A percentile compares a stretch with the other conserved stretches of the same genome.
These are phyloP conservation scores for Corynorhinus townsendii DNA, from an alignment of 2,113 vertebrate species.

Conservation along the genomic window DNA sequence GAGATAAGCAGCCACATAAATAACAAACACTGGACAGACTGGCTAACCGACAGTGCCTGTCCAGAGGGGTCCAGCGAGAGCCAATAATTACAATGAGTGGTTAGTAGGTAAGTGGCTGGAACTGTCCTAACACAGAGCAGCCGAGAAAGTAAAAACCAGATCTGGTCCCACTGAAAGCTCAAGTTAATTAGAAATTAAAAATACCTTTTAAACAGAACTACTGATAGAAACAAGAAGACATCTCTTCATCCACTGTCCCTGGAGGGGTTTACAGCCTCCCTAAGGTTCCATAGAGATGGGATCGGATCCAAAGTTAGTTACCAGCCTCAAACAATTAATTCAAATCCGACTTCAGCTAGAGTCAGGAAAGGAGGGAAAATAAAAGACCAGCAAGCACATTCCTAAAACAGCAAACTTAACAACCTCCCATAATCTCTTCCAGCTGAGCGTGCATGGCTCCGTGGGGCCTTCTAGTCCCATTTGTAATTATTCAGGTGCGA, in stretches of 20 bases:
- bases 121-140: background rate
- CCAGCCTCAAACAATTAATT: background rate
- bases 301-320: background rate
- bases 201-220: conserved; percentile 55
- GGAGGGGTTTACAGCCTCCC: background rate
- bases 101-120: background rate
- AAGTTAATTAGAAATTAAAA: conserved; percentile 65
- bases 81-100: background rate
- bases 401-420: background rate
- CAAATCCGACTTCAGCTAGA: background rate
- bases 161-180: conserved; percentile 58
- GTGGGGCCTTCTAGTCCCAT: background rate
- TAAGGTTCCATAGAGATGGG: background rate
- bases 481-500: background rate
- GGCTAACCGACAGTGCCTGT: background rate
- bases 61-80: background rate
- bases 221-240: conserved; percentile 49
- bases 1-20: conserved; percentile 17
- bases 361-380: background rate
- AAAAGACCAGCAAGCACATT: background rate
- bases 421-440: background rate
- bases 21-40: background rate
- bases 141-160: conserved; percentile 49
- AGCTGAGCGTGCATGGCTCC: background rate
- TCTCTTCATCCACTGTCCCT: conserved; percentile 41